Base-by-base conservation (phyloP, 2,113 vertebrate genomes). In the Chrysochloris asiatica region DNA sequence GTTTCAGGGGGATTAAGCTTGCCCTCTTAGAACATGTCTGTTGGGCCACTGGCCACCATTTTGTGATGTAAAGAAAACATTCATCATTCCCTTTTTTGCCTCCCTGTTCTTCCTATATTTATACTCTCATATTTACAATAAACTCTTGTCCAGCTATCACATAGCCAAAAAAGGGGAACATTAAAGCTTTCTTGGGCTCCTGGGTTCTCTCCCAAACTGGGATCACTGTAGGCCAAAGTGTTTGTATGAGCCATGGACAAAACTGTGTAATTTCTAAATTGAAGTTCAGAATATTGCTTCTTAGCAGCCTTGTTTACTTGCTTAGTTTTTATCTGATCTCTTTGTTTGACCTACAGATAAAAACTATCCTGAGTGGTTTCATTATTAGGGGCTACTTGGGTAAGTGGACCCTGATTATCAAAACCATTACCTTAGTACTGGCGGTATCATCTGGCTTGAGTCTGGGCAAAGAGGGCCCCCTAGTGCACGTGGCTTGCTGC, bases 381-480 rank as follows among this genome's bases (percentile, higher is more conserved):
- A 99, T 99, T 97, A 99, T 99, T 97, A 98, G 99, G 16, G 99
- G 99, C 93, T 99, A 99, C 98, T 97, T 99, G 96, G 99, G 99
- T 80, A 99, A 99, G 96, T 99, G 99, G 99, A 99, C 99, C 1
- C 97, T 99, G 90, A 97, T 99, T 93, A 99, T 99, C 95, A 99
- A 99, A 98, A 99, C 99, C 61, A 97, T 99, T 97, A 99, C 99
- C 3, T 97, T 99, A 94, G 99, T 99, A 41, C 94, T 99, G 96
- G 99, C 99, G 0, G 99, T 99, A 65, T 99, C 99, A n/a, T 99
- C 99, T 0, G 99, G 99, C 45, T 98, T 99, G 96, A 99, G 99
- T 91, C 95, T 99, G 92, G 99, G 99, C 59, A 99, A 99, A 92
- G 99, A 99, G 96, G 99, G 99, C 24, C 99, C 99, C 38, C 97